phyloP scores from a whole-genome alignment of 1,140 invertebrate genomes.

The Linepithema humile region DNA sequence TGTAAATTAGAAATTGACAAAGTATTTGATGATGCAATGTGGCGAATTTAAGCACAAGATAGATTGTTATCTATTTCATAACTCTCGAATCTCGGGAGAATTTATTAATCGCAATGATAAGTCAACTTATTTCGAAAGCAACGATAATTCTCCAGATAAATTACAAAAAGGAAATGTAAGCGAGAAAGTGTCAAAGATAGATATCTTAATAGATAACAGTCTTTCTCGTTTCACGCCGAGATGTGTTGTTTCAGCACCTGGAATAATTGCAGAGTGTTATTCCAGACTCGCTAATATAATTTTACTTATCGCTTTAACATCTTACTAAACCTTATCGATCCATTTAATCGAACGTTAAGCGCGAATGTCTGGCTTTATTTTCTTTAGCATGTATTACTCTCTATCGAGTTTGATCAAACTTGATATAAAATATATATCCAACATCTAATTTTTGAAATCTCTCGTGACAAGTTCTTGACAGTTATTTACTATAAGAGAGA shows the following conservation, averaged over 20 bases:
- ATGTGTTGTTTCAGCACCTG: neutral
- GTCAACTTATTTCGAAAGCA: neutral
- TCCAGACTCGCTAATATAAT: constrained; percentile 8
- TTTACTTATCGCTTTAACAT: neutral
- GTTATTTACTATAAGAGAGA: neutral
- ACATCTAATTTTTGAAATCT: neutral
- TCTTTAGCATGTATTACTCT: neutral
- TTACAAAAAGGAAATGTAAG: neutral
- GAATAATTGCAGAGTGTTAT: neutral
- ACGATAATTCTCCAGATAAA: neutral
- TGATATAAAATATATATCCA: constrained; percentile 7
- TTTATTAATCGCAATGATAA: neutral
- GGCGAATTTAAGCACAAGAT: neutral
- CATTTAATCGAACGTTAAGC: neutral
- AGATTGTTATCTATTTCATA: neutral
- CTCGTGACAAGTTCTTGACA: too few relatives aligned
- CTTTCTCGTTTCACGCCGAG: neutral
- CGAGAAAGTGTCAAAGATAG: neutral
- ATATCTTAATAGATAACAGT: neutral
- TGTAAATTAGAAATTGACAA: neutral
- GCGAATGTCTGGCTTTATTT: neutral
- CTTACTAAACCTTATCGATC: constrained; percentile 2
- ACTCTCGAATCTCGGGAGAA: neutral
- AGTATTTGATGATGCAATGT: neutral
- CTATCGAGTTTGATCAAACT: neutral